Evolutionary conservation across 2,113 vertebrate genomes (phyloP), one percentile per base, ranked within the genome.

Genomic region (Lagopus muta): DNA sequence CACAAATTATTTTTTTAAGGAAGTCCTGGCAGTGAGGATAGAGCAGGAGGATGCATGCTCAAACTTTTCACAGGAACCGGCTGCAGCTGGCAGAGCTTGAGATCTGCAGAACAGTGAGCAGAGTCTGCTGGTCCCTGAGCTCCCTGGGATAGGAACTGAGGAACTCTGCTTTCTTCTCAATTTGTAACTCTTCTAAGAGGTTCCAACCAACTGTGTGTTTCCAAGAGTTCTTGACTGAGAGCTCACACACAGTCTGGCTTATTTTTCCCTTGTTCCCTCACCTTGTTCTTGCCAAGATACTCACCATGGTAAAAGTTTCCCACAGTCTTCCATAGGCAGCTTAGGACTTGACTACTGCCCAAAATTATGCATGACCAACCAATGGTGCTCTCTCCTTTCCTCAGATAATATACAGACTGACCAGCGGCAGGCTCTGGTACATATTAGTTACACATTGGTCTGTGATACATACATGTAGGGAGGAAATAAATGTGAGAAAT

Each of bases 1-100:
- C 55, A 32, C 52, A 92, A 81, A 82, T 11, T 25, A 32, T 21
- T 43, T 14, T 60, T 86, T 79, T 78, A 87, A 89, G 34, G 66
- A 70, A 55, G 32, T 66, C 84, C 43, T 82, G 40, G 64, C 42
- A 45, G 24, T 43, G 42, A 27, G 52, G 43, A 92, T 15, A 24
- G 43, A 27, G 40, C 28, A 82, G 32, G 47, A 72, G 28, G 64
- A 67, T 9, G 34, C 43, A 82, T 78, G 48, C 28, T 65, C 40
- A 72, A n/a, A 15, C 11, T 82, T 52, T 17, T 20, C 34, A 25
- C 43, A 40, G 82, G 24, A 48, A 57, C 70, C 78, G 17, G 12
- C 4, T 55, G 55, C 25, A 47, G 13, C 17, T 64, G 50, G 25
- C 34, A 83, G 10, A 11, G 62, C 38, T 86, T 57, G 54, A 8